phyloP scores from a whole-genome alignment of 2,113 vertebrate species.

The Genyomyrus donnyi region DNA sequence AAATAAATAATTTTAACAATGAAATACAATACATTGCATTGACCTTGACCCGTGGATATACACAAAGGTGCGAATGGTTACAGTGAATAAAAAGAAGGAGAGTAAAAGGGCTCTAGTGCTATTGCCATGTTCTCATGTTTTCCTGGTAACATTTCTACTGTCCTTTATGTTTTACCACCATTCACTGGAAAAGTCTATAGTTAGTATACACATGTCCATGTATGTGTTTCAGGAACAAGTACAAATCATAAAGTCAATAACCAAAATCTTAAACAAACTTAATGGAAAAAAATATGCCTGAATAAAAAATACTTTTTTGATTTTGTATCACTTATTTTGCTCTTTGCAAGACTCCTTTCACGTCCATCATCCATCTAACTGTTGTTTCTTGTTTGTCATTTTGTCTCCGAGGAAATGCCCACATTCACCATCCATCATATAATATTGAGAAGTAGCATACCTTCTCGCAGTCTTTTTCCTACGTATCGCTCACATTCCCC shows the following conservation, averaged over 20 bases:
- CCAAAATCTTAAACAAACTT: conserved; percentile 1
- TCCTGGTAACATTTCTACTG: not conserved
- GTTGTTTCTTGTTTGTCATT: not conserved
- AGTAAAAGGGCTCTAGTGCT: not conserved
- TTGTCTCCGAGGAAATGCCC: conserved; percentile 15
- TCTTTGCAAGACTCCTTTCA: conserved; percentile 4
- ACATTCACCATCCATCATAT: not conserved
- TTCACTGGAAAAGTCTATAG: not conserved
- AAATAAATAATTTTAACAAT: conserved; percentile 15
- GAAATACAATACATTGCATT: not conserved
- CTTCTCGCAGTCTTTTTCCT: not conserved
- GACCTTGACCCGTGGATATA: not conserved
- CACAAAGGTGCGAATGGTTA: not conserved
- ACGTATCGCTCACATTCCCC: not conserved
- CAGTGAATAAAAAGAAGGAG: conserved; percentile 2
- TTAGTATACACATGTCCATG: not conserved
- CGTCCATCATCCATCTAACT: not conserved
- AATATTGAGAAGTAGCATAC: not conserved
- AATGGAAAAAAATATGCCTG: conserved; percentile 9
- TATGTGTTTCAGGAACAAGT: not conserved
- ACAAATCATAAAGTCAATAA: not conserved
- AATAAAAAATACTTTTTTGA: conserved; percentile 12
- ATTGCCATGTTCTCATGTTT: not conserved
- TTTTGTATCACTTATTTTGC: not conserved
- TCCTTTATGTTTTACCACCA: not conserved